Conservation (phyloP, 2,113 vertebrate species). For the Gila orcuttii region DNA sequence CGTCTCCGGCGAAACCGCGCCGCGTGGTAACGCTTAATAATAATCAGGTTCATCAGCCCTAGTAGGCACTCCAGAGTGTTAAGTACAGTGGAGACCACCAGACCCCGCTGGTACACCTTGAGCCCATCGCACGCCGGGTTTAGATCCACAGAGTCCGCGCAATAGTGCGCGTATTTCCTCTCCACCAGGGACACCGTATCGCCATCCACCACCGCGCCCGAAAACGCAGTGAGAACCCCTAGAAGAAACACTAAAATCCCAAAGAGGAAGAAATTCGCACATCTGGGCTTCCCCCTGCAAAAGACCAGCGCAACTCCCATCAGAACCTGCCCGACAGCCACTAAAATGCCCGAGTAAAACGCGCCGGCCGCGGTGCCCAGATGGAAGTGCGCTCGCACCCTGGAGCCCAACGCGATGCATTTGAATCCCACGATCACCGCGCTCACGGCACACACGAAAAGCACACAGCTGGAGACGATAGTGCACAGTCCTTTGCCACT, state of each 20-base stretch:
- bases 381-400: constrained; percentile 88
- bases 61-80: constrained; percentile 91
- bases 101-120: constrained; percentile 87
- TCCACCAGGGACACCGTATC: constrained; percentile 92
- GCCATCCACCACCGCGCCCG: constrained; percentile 93
- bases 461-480: constrained; percentile 89
- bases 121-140: constrained; percentile 84
- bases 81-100: constrained; percentile 90
- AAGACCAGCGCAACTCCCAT: constrained; percentile 86
- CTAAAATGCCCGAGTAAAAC: constrained; percentile 91
- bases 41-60: constrained; percentile 86
- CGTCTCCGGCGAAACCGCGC: constrained; percentile 82
- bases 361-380: constrained; percentile 87
- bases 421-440: constrained; percentile 90
- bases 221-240: constrained; percentile 92
- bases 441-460: constrained; percentile 91
- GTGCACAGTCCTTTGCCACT: constrained; percentile 93
- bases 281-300: constrained; percentile 80
- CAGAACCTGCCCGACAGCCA: constrained; percentile 85
- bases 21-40: constrained; percentile 86
- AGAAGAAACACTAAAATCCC: constrained; percentile 90
- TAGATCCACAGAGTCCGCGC: constrained; percentile 73
- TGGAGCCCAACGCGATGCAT: constrained; percentile 88
- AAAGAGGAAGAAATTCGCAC: constrained; percentile 90
- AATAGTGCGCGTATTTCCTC: constrained; percentile 91